These are phyloP conservation scores for Apamea crenata DNA, from an alignment of 2,888 invertebrate species.

Conservation along the genomic window DNA sequence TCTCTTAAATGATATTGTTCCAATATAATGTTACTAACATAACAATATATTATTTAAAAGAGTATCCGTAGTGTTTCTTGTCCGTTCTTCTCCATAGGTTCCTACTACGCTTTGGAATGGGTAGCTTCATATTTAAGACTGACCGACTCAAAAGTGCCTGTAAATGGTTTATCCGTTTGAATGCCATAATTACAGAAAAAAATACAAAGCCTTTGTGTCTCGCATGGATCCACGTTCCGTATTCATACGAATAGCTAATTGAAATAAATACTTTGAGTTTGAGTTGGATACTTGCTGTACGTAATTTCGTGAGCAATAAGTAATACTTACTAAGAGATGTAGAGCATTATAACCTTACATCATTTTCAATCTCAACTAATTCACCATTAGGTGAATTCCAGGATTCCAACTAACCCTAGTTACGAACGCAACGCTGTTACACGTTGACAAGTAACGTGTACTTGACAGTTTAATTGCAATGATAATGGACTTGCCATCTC, in stretches of 20 bases:
- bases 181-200: too few species aligned
- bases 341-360: neutral
- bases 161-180: neutral
- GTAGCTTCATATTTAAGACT: neutral
- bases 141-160: neutral
- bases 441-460: conserved; percentile 18
- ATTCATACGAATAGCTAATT: neutral
- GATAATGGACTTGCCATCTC: conserved; percentile 9
- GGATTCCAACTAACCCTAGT: conserved; percentile 1
- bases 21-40: too few species aligned
- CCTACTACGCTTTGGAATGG: neutral
- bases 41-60: too few species aligned
- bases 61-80: neutral
- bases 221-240: neutral
- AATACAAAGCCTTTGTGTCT: too few species aligned
- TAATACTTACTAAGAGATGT: neutral
- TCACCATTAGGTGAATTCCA: neutral
- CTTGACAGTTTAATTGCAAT: conserved; percentile 7
- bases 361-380: neutral
- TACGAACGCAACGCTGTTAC: neutral
- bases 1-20: too few species aligned
- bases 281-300: neutral
- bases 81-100: neutral
- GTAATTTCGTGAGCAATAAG: neutral
- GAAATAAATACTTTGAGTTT: neutral